Evolutionary conservation across 1,140 invertebrate species (phyloP).

Genomic region (Camponotus vicinus): DNA sequence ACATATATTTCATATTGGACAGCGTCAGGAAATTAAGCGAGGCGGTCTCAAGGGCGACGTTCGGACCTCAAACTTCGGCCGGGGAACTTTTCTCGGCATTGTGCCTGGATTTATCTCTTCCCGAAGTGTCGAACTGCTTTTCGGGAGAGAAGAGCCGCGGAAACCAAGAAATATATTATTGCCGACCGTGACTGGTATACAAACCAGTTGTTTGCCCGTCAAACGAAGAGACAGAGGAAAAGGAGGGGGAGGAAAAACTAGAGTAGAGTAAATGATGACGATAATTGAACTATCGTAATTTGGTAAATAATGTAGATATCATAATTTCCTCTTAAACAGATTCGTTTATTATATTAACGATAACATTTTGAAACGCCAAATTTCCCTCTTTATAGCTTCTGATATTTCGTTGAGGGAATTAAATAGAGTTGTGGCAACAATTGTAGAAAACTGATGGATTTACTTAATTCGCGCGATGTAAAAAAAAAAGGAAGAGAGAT

Average conservation of each 20-base stretch:
- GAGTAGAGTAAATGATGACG: background rate
- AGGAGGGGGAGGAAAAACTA: background rate
- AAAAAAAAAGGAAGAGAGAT: slow-evolving; percentile 1
- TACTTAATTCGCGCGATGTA: slow-evolving; percentile 19
- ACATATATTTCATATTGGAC: slow-evolving; percentile 51
- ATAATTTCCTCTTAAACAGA: background rate
- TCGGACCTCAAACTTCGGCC: slow-evolving; percentile 68
- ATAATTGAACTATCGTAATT: slow-evolving; percentile 14
- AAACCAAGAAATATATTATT: slow-evolving; percentile 69
- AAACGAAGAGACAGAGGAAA: background rate
- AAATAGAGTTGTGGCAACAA: background rate
- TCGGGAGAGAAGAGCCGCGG: slow-evolving; percentile 37
- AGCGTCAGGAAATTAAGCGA: slow-evolving; percentile 71
- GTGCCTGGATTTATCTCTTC: slow-evolving; percentile 70
- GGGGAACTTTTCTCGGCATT: slow-evolving; percentile 65
- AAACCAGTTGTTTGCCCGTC: slow-evolving; percentile 15
- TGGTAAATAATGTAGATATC: background rate
- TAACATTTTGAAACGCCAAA: background rate
- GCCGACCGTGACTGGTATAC: slow-evolving; percentile 57
- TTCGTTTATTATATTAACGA: background rate
- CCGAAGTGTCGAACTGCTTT: slow-evolving; percentile 67
- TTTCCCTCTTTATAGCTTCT: background rate
- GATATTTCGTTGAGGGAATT: background rate
- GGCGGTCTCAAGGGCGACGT: slow-evolving; percentile 69
- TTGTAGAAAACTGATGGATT: background rate